Percentiles rank a stretch among this genome's conserved stretches.
These are phyloP conservation scores for Callyntrura guangdongensis DNA, from an alignment of 2,888 invertebrate species.

Conservation along the genomic window DNA sequence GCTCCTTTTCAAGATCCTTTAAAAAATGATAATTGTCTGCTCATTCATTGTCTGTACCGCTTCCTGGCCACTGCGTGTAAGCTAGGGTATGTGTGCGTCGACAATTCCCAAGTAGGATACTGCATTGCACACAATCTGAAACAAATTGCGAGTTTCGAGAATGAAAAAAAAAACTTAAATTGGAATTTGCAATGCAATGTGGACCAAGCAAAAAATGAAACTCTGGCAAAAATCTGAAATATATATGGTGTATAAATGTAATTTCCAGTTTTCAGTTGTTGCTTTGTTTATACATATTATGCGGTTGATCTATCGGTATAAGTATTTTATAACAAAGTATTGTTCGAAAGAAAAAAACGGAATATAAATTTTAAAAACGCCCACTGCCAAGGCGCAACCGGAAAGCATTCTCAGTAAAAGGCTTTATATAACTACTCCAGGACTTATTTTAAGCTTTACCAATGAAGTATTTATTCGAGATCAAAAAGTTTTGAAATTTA, in stretches of 20 bases:
- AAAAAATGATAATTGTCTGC: constrained; percentile 34
- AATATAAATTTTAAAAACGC: not conserved
- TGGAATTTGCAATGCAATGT: constrained; percentile 9
- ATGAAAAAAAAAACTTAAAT: constrained; percentile 26
- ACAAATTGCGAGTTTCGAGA: not conserved
- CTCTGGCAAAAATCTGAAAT: not conserved
- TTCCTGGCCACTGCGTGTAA: not conserved
- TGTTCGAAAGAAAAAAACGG: no score
- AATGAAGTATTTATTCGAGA: constrained; percentile 2
- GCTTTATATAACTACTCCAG: not conserved
- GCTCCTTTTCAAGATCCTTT: constrained; percentile 26
- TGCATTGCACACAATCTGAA: constrained; percentile 19
- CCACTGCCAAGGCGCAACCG: not conserved
- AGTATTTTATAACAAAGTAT: not conserved
- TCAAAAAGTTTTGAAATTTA: constrained; percentile 1
- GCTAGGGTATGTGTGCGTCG: not conserved
- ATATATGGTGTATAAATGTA: not conserved
- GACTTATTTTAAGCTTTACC: not conserved
- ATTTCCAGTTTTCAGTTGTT: no score
- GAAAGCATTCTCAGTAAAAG: not conserved
- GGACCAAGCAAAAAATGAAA: not conserved
- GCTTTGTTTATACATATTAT: not conserved
- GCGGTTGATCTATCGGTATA: no score
- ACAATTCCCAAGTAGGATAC: not conserved
- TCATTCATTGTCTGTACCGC: not conserved